phyloP scores from a whole-genome alignment of 1,140 invertebrate species.

The Monomorium pharaonis region DNA sequence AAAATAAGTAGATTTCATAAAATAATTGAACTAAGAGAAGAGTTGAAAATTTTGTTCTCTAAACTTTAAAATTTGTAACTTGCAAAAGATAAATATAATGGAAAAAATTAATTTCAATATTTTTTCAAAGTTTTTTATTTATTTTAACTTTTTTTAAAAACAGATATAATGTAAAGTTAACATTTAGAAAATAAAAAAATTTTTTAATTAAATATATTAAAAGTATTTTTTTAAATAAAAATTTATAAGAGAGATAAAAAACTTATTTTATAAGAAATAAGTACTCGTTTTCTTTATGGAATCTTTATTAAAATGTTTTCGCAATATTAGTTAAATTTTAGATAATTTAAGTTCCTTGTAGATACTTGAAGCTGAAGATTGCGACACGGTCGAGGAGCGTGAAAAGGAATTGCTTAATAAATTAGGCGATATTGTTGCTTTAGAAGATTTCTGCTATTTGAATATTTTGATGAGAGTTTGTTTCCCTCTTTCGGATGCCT shows the following conservation, averaged over 20 bases:
- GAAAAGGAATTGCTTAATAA: conserved; percentile 77
- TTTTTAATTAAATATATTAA: not conserved
- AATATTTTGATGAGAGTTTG: conserved; percentile 84
- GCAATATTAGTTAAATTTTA: not conserved
- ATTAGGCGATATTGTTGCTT: conserved; percentile 67
- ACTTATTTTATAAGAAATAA: not conserved
- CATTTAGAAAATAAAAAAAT: not conserved
- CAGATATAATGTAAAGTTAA: not conserved
- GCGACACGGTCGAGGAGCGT: conserved; percentile 74
- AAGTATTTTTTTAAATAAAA: not conserved
- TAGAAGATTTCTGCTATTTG: conserved; percentile 81
- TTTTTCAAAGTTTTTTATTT: not conserved
- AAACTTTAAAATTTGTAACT: not conserved
- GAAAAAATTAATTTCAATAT: not conserved
- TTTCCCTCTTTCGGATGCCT: conserved; percentile 81
- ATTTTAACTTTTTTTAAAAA: not conserved
- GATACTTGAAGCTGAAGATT: conserved; percentile 66
- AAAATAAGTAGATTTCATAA: not conserved
- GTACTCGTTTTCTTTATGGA: not conserved
- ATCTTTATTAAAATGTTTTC: not conserved
- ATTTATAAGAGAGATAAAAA: not conserved
- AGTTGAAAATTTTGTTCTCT: not conserved
- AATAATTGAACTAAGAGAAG: not conserved
- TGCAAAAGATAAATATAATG: not conserved
- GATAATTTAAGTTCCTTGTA: conserved; percentile 24